Base-by-base conservation (phyloP, 1,140 invertebrate species). In the Bombus picipes region DNA sequence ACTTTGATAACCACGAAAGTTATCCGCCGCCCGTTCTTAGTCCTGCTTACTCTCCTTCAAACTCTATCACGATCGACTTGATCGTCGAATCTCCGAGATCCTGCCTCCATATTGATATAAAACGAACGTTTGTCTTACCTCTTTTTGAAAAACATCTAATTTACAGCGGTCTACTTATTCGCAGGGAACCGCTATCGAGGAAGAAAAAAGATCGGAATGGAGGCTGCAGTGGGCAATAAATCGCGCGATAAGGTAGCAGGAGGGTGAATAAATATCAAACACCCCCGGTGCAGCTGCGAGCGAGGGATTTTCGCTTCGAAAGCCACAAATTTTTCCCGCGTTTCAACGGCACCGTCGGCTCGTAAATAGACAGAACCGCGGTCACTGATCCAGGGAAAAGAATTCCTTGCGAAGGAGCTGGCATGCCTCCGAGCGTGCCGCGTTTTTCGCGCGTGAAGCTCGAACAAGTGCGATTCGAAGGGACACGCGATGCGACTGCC, bases 1-100 rank as follows among this genome's bases (percentile, higher is more conserved):
- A 77, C 75, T 77, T 77, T 77, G 75, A 77, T 77, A 39, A 65
- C 57, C 75, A 18, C 59, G 75, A 62, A 77, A 77, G 57, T 41
- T 39, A 39, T 39, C 25, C 74, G 25, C 25, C 74, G 15, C 47
- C 13, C 37, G 25, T 39, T 39, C 74, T 28, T 59, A 22, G 34
- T 10, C 13, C 57, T n/a, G 3, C 15, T 8, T 22, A 15, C 6
- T 59, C 12, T 65, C 8, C 53, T n/a, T 65, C 34, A 9, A 32
- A 2, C 12, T 6, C 34, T 6, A 32, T 39, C 70, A 10, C 12
- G 4, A 71, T 71, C 62, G 13, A 32, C 5, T 28, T 28, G 57
- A 59, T 59, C 57, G 57, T 12, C 57, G 57, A 59, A 59, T 59
- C 57, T 59, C 25, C 8, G 25, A 59, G 57, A 59, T 59, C 57